phyloP scores from a whole-genome alignment of 2,888 invertebrate species.

The Chorisops tibialis region DNA sequence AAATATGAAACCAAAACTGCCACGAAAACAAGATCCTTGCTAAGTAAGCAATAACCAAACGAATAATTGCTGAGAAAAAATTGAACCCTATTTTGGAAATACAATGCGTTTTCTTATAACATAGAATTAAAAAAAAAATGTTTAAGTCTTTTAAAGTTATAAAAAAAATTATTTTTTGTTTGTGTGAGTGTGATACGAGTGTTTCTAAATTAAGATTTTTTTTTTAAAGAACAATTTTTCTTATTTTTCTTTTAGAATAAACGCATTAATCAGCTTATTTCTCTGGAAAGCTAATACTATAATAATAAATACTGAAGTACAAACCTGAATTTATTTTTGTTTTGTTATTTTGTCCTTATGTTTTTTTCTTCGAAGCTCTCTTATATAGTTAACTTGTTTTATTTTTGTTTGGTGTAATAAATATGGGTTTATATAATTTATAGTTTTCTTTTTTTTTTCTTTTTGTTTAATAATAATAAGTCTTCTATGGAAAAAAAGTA shows the following conservation, averaged over 20 bases:
- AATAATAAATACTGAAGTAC: slow-evolving; percentile 24
- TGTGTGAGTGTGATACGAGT: neutral
- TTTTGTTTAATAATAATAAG: neutral
- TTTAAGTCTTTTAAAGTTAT: too few species aligned
- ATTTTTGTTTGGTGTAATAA: neutral
- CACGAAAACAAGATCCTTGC: too few species aligned
- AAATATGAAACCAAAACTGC: too few species aligned
- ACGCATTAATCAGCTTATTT: neutral
- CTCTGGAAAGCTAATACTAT: slow-evolving; percentile 17
- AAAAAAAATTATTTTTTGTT: too few species aligned
- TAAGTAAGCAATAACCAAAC: too few species aligned
- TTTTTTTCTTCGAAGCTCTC: slow-evolving; percentile 14
- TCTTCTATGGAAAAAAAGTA: neutral
- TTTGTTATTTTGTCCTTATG: too few species aligned
- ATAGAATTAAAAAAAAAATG: too few species aligned
- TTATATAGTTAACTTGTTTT: slow-evolving; percentile 26
- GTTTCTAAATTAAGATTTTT: neutral
- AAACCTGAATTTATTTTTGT: slow-evolving; percentile 15
- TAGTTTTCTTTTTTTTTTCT: neutral
- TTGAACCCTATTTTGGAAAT: too few species aligned
- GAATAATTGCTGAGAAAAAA: too few species aligned
- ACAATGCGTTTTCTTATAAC: too few species aligned
- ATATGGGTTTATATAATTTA: slow-evolving; percentile 1
- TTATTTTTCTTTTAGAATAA: neutral
- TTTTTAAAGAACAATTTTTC: neutral